A percentile compares a stretch with the other conserved stretches of the same genome.
phyloP scores from a whole-genome alignment of 1,140 invertebrate genomes.

The Oryzaephilus surinamensis region DNA sequence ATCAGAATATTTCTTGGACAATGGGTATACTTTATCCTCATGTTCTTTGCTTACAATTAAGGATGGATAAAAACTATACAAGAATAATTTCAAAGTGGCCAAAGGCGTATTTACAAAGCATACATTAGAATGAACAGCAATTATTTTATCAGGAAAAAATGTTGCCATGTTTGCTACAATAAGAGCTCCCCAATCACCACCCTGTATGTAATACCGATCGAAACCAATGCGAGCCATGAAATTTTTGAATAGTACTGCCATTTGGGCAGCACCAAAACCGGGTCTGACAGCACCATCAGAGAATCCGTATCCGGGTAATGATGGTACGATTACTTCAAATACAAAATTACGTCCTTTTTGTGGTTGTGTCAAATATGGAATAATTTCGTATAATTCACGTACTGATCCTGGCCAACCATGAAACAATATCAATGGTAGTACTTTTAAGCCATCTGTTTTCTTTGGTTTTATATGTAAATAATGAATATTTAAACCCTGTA shows the following conservation, averaged over 20 bases:
- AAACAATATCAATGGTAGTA: constrained; percentile 55
- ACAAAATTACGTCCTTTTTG: constrained; percentile 48
- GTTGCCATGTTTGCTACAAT: constrained; percentile 50
- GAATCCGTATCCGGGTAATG: constrained; percentile 68
- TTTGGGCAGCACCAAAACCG: constrained; percentile 51
- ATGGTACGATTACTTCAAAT: constrained; percentile 70
- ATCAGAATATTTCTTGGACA: constrained; percentile 37
- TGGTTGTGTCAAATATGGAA: constrained; percentile 56
- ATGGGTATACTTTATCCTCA: constrained; percentile 49
- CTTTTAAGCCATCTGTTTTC: constrained; percentile 24
- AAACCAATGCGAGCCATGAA: constrained; percentile 75
- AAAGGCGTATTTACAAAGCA: constrained; percentile 37
- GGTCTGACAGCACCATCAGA: constrained; percentile 57
- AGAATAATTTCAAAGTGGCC: constrained; percentile 38
- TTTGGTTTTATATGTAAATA: constrained; percentile 51
- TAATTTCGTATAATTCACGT: constrained; percentile 74
- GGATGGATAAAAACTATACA: constrained; percentile 45
- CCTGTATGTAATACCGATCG: constrained; percentile 70
- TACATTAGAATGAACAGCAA: constrained; percentile 59
- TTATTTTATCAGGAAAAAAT: constrained; percentile 58
- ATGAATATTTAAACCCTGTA: constrained; percentile 46
- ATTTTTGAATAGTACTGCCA: constrained; percentile 66
- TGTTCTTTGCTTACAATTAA: constrained; percentile 46
- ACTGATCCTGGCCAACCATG: constrained; percentile 92
- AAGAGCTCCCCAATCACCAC: constrained; percentile 72